Conservation (phyloP, 2,797 vertebrate species). For the Lepidocolaptes lacrymiger region DNA sequence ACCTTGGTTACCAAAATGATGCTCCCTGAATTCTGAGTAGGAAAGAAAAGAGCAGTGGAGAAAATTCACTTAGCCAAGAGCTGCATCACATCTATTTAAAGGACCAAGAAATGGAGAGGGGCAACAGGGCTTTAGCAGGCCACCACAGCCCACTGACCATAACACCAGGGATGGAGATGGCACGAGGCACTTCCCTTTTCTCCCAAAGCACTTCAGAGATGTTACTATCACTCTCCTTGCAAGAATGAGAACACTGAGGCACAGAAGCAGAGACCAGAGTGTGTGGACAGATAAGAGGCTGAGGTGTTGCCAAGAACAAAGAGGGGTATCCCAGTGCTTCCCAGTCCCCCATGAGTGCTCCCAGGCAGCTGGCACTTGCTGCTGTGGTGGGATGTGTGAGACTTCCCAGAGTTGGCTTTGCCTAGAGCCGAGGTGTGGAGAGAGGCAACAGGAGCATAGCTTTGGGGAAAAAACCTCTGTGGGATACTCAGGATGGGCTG, state of each 20-base stretch:
- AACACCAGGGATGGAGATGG: background rate
- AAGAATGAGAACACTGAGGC: background rate
- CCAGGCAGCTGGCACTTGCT: background rate
- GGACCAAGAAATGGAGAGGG: background rate
- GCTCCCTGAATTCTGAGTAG: slow-evolving; percentile 62
- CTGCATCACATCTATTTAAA: background rate
- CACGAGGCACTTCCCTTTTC: accelerated
- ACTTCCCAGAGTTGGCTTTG: background rate
- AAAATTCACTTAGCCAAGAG: slow-evolving; percentile 19
- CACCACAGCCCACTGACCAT: background rate
- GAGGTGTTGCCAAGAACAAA: background rate
- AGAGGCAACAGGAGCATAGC: background rate
- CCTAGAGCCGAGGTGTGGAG: accelerated
- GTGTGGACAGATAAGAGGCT: background rate
- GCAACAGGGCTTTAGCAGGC: background rate
- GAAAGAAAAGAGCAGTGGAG: background rate
- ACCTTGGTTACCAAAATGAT: slow-evolving; percentile 53
- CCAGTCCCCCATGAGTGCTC: background rate
- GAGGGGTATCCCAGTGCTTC: background rate
- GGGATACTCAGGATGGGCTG: background rate
- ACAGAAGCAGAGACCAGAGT: background rate
- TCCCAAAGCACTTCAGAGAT: background rate
- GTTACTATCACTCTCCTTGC: accelerated
- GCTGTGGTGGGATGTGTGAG: accelerated
- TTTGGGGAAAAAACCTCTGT: background rate